Base-by-base conservation (phyloP, 1,140 invertebrate species). In the Drosophila baimaii region DNA sequence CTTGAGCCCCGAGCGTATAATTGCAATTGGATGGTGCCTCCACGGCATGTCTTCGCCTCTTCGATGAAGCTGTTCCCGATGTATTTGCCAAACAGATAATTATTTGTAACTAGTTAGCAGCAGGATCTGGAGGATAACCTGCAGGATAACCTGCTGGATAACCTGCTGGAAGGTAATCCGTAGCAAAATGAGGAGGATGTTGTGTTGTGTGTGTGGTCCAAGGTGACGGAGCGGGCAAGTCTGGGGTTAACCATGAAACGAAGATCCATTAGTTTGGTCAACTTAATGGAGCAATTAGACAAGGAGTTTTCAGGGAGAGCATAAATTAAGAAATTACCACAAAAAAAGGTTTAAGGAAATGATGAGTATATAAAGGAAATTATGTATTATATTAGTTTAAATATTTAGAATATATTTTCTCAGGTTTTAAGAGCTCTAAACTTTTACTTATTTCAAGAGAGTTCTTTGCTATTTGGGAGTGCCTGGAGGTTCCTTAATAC, bases 1-100 rank as follows among this genome's bases (percentile, higher is more conserved):
- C 69, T 74, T 83, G 79, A 79, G 82, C 46, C 63, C 46, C 9
- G 31, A 25, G 15, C 43, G n/a, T 41, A 33, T 86, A 85, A 86
- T 81, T 75, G 83, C 78, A 75, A 70, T 85, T 78, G 82, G 68
- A 86, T 77, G 46, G 57, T 15, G 17, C 29, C 29, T 17, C 31
- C 51, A 12, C 17, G 29, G 29, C 9, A 25, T 13, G 54, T 27
- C 37, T 25, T 25, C 13, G 23, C 37, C n/a, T 6, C 58, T 19
- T 6, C 58, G 69, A 68, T 77, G 39, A 74, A 76, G 72, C 64
- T 75, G 72, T 76, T 21, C 17, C 59, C 43, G 64, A 25, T 43
- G 44, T 78, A 77, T 85, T 85, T 85, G 81, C 83, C 83, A 86
- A 86, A 86, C 55, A 86, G 83, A 86, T 86, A 79, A 86, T 86